Base-by-base conservation (phyloP, 2,797 vertebrate genomes). In the Peromyscus eremicus region DNA sequence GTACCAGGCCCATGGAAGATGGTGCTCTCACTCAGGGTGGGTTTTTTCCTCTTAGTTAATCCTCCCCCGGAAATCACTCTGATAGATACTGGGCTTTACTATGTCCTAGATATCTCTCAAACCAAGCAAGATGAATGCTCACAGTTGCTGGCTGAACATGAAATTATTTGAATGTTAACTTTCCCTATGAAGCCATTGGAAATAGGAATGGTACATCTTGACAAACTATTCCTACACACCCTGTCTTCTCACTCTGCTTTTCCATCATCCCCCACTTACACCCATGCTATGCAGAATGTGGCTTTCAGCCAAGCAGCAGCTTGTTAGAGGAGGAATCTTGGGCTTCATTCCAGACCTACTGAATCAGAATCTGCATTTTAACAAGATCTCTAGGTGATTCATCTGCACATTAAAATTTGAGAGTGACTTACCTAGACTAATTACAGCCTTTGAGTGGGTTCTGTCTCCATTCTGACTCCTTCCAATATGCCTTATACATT, bases 381-480 rank as follows among this genome's bases (percentile, higher is more conserved):
- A 94, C 19, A 25, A 89, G 73, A 86, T 86, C 29, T 40, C 83
- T 91, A 89, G 46, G 68, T 94, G 77, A 93, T 92, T 96, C 52
- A 46, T 91, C 89, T 43, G 75, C 37, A 86, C 55, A 46, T 94
- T 92, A 86, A 95, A 94, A 82, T 85, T 89, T 68, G 75, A 94
- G 87, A 94, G 85, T 37, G 14, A 83, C 37, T 96, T 71, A 43
- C 66, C 55, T 93, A 82, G n/a, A 82, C 46, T 93, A 79, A 89
- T 92, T 89, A 76, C 14, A 93, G 62, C 27, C 46, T 83, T 79
- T 77, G 91, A 62, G 75, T 46, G 81, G 25, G 4, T 77, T 89
- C 66, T 75, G 55, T 91, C 73, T 91, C 83, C 17, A 32, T n/a
- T 92, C 17, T 70, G 29, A 64, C 40, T 70, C 66, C 40, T 77